phyloP scores from a whole-genome alignment of 1,140 invertebrate genomes.

The Zelostemma sp. region DNA sequence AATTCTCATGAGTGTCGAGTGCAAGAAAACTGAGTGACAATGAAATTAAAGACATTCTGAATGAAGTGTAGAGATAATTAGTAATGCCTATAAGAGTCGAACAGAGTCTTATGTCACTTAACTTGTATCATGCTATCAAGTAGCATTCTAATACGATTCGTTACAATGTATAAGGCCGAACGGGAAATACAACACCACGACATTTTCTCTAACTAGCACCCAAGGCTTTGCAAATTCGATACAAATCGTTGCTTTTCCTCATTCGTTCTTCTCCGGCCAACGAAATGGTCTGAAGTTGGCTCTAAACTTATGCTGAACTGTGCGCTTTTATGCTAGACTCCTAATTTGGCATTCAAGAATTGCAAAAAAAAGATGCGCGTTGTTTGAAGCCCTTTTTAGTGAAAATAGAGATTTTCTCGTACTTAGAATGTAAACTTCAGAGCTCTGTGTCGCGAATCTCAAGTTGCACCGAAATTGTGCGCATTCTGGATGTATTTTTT shows the following conservation, averaged over 20 bases:
- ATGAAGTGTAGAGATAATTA: slow-evolving; percentile 28
- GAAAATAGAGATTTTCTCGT: too few relatives aligned
- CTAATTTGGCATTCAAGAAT: too few relatives aligned
- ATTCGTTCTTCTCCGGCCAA: not conserved
- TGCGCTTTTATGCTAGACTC: too few relatives aligned
- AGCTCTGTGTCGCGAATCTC: too few relatives aligned
- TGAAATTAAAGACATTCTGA: slow-evolving; percentile 34
- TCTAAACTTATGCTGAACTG: too few relatives aligned
- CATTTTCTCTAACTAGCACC: slow-evolving; percentile 15
- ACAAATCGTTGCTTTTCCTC: not conserved
- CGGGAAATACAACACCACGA: slow-evolving; percentile 12
- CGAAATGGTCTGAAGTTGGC: too few relatives aligned
- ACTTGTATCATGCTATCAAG: slow-evolving; percentile 26
- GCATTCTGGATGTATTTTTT: too few relatives aligned
- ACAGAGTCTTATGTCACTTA: slow-evolving; percentile 15
- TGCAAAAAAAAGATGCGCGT: too few relatives aligned
- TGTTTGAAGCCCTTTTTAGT: too few relatives aligned
- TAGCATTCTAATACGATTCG: not conserved
- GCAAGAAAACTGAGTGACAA: slow-evolving; percentile 24
- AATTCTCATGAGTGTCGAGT: slow-evolving; percentile 44
- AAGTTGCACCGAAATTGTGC: too few relatives aligned
- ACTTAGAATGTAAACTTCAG: too few relatives aligned
- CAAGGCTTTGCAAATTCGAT: slow-evolving; percentile 1
- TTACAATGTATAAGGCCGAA: slow-evolving; percentile 14
- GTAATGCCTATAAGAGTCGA: slow-evolving; percentile 18